Conservation (phyloP, 30 jellyfish, hydroid and myxozoan species). For the Cassiopea andromeda region DNA sequence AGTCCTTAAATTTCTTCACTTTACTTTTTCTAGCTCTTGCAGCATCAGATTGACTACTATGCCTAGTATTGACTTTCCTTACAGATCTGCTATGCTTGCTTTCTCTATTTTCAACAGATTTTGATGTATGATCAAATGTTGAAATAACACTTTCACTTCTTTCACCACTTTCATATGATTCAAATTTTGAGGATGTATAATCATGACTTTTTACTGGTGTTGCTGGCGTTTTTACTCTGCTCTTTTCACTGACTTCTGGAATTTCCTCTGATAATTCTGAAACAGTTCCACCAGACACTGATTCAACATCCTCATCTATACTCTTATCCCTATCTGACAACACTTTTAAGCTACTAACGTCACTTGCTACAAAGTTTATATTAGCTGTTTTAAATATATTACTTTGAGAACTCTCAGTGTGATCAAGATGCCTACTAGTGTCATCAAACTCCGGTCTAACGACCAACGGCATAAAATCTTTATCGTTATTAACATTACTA, state of each 20-base stretch:
- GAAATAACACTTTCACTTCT: background rate
- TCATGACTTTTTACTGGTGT: conserved; percentile 50
- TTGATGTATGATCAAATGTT: background rate
- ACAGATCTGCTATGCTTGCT: background rate
- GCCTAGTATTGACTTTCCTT: background rate
- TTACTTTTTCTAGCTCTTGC: background rate
- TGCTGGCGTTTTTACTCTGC: conserved; percentile 58
- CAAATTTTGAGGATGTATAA: conserved; percentile 59
- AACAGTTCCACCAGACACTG: conserved; percentile 14
- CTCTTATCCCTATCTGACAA: background rate
- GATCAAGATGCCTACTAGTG: background rate
- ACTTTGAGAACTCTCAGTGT: conserved; percentile 24
- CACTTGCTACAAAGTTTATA: conserved; percentile 44
- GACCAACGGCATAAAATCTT: conserved; percentile 74
- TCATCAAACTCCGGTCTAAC: conserved; percentile 47
- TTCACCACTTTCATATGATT: conserved; percentile 47
- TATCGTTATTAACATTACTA: conserved; percentile 29
- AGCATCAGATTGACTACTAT: background rate
- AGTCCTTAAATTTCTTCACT: background rate
- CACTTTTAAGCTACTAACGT: conserved; percentile 8
- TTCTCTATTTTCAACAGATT: background rate
- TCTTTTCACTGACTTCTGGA: conserved; percentile 36
- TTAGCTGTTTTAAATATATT: conserved; percentile 31
- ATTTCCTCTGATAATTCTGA: conserved; percentile 48
- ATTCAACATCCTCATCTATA: background rate